Evolutionary conservation across 2,113 vertebrate species (phyloP), one percentile per base, ranked within the genome.

Genomic region (Anhinga anhinga): DNA sequence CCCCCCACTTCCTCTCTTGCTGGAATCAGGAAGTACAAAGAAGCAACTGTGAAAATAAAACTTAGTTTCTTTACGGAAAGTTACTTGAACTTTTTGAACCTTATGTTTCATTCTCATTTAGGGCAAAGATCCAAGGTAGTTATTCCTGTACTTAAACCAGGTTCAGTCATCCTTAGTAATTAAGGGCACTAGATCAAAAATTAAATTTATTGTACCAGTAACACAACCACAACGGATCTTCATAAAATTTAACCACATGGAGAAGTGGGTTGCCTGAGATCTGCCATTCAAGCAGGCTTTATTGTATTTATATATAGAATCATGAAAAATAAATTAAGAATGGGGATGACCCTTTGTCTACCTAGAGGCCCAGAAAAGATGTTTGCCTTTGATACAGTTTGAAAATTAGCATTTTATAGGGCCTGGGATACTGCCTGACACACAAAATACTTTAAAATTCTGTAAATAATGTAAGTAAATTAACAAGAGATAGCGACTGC

Each of bases 381-480:
- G 94, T 82, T 97, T 95, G 88, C 90, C 86, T 97, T 79, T 84
- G 91, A 97, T 93, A 95, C 69, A 91, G 89, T 91, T 89, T 89
- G 89, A 88, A 93, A 97, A 96, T 97, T 94, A 96, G 96, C 95
- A 96, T 97, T 97, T 97, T 94, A 93, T 95, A 96, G 95, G 91
- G 78, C 34, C 84, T 93, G 84, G 53, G 92, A 92, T 96, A 92
- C 76, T 96, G 95, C 91, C 92, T 95, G 72, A 93, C 96, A 92
- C 94, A 97, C 72, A 93, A 96, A 96, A 97, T 94, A 97, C 86
- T 97, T 97, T 86, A 96, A 93, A 97, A 97, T 97, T 97, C 96
- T 93, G 97, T 98, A 97, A 98, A 98, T 98, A 98, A 98, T 97
- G 96, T 95, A 98, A 97, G 94, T 73, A 96, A 98, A 97, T 97